A percentile compares a stretch with the other conserved stretches of the same genome.
Conservation (phyloP, 1,140 invertebrate genomes). For the Eriocheir sinensis region DNA sequence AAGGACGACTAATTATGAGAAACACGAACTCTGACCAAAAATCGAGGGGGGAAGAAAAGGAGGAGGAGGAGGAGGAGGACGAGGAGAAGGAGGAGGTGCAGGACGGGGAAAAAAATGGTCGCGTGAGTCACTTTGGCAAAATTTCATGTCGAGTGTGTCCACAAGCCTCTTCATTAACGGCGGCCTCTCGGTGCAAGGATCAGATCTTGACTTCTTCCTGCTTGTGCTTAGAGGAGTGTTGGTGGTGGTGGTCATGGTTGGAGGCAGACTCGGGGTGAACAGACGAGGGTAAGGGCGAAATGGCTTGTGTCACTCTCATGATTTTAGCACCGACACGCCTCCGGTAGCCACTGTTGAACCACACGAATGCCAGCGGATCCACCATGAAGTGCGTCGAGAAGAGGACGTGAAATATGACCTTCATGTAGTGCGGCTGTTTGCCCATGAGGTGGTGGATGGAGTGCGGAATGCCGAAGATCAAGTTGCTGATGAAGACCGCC, state of each 20-base stretch:
- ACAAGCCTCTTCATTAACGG: too few relatives aligned
- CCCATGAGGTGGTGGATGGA: constrained; percentile 37
- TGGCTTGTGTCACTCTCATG: background rate
- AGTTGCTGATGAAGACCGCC: constrained; percentile 55
- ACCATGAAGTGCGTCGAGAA: constrained; percentile 37
- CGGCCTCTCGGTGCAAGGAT: too few relatives aligned
- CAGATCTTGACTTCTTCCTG: too few relatives aligned
- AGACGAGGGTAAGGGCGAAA: background rate
- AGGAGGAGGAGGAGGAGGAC: too few relatives aligned
- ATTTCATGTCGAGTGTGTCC: too few relatives aligned
- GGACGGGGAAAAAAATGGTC: too few relatives aligned
- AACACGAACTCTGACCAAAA: too few relatives aligned
- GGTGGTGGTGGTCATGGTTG: background rate
- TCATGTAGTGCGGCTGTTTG: background rate
- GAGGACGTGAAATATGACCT: background rate
- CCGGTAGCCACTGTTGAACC: constrained; percentile 29
- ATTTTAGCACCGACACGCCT: background rate
- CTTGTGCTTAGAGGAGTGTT: background rate
- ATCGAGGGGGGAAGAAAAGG: too few relatives aligned
- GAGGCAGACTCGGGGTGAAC: background rate
- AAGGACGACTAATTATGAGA: too few relatives aligned
- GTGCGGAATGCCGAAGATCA: constrained; percentile 33
- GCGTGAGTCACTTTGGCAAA: too few relatives aligned
- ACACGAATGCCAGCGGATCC: constrained; percentile 43
- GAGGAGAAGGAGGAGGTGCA: too few relatives aligned